Conservation (phyloP, 37 sponge, comb jelly and placozoan genomes). For the Chondrilla cf. caribensis region DNA sequence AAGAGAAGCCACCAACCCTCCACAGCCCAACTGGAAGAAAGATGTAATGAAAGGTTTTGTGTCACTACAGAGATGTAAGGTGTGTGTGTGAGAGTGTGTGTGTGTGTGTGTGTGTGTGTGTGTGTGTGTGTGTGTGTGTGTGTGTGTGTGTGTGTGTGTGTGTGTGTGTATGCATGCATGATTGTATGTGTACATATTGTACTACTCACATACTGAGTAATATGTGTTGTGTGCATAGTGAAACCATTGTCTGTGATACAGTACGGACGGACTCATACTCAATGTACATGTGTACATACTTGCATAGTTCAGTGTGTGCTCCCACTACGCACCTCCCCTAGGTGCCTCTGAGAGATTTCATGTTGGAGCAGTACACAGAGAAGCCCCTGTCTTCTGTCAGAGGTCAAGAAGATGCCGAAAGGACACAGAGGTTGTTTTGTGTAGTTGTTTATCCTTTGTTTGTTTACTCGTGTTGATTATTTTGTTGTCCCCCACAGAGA, state of each 20-base stretch:
- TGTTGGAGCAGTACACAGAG: constrained; percentile 39
- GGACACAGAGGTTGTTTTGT: constrained; percentile 15
- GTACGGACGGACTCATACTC: no score
- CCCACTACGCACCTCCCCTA: not conserved
- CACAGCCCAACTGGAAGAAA: not conserved
- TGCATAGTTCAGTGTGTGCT: not conserved
- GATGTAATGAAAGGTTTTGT: constrained; percentile 15
- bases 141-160: no score
- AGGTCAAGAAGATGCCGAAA: constrained; percentile 18
- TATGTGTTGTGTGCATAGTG: no score
- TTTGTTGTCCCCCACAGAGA: not conserved
- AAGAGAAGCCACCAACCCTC: no score
- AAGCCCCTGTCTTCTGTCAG: constrained; percentile 9
- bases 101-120: no score
- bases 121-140: no score
- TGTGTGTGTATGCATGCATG: no score
- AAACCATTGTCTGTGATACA: no score
- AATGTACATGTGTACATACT: not conserved
- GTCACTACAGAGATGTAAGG: constrained; percentile 64
- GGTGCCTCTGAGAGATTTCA: constrained; percentile 55
- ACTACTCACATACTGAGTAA: no score
- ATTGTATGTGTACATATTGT: no score
- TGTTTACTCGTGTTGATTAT: not conserved
- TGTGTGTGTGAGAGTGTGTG: not conserved
- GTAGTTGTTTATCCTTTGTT: not conserved